phyloP scores from a whole-genome alignment of 2,113 vertebrate species.

The Strigops habroptila region DNA sequence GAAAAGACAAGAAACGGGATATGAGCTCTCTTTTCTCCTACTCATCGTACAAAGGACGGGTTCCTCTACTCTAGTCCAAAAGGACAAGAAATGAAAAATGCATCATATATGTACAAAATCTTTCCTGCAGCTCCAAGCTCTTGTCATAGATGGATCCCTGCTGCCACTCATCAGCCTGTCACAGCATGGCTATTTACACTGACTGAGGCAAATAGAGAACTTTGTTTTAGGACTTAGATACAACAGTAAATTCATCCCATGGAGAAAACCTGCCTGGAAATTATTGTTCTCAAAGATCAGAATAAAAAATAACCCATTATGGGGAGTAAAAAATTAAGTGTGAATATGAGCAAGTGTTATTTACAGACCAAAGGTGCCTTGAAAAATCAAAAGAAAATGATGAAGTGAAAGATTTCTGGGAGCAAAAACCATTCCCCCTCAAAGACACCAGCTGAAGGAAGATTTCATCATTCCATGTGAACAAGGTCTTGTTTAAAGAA shows the following conservation, averaged over 20 bases:
- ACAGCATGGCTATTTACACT: not conserved
- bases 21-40: not conserved
- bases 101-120: not conserved
- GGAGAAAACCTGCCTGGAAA: not conserved
- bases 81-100: not conserved
- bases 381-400: not conserved
- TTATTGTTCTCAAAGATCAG: not conserved
- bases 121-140: not conserved
- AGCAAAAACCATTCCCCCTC: not conserved
- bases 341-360: not conserved
- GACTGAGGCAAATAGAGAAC: not conserved
- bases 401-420: not conserved
- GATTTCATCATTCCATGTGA: not conserved
- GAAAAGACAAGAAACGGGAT: not conserved
- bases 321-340: not conserved
- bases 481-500: not conserved
- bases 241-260: not conserved
- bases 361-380: not conserved
- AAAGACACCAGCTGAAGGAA: not conserved
- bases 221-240: not conserved
- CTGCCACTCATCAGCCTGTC: not conserved
- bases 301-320: not conserved
- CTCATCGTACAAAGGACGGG: fast-evolving
- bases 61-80: not conserved
- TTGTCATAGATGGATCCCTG: not conserved